These are phyloP conservation scores for Ephialtes manifestator DNA, from an alignment of 2,888 invertebrate species.

Conservation along the genomic window DNA sequence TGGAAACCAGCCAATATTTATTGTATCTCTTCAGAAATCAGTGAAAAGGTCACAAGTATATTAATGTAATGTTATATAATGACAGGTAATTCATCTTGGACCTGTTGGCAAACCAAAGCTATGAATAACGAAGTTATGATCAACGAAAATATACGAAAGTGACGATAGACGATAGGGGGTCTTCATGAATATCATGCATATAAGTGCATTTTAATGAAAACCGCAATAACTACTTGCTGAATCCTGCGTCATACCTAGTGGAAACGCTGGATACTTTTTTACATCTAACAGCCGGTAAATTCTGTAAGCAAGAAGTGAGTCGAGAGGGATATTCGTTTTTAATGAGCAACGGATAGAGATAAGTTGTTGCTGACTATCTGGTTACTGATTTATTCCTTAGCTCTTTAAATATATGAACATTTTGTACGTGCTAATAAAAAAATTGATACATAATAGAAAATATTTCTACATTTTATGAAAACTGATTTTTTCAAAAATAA, in stretches of 20 bases:
- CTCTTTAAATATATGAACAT: background rate
- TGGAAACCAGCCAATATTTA: background rate
- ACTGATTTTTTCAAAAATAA: background rate
- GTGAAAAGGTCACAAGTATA: background rate
- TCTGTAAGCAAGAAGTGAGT: constrained; percentile 5
- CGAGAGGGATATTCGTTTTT: constrained; percentile 50
- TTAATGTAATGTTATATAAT: background rate
- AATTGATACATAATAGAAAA: background rate
- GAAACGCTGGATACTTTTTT: background rate
- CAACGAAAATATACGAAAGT: constrained; percentile 15
- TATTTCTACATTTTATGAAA: background rate
- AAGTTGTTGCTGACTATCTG: constrained; percentile 62
- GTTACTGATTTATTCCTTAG: constrained; percentile 66
- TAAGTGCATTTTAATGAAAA: constrained; percentile 23
- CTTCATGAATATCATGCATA: background rate
- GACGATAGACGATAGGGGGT: constrained; percentile 13
- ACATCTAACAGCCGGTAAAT: constrained; percentile 16
- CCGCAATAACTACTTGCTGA: constrained; percentile 6
- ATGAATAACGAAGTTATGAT: constrained; percentile 26
- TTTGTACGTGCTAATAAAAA: background rate
- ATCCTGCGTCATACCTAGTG: background rate
- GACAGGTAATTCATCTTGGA: background rate
- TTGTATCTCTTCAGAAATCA: background rate
- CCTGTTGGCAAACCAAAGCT: background rate
- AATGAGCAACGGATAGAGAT: constrained; percentile 64